Conservation (phyloP, 2,797 vertebrate genomes). For the Chelmon rostratus region DNA sequence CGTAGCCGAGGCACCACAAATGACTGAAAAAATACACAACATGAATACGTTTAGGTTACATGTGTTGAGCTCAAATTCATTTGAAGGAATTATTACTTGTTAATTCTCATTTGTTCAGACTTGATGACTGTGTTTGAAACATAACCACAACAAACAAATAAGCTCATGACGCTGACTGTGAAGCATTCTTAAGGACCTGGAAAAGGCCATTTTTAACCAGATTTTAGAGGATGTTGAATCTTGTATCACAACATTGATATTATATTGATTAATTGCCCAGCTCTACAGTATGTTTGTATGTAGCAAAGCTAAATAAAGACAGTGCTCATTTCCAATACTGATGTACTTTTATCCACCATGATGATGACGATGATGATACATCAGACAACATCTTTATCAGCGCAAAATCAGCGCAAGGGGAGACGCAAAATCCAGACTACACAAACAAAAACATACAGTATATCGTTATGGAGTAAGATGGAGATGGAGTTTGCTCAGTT, state of each 20-base stretch:
- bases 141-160: not conserved
- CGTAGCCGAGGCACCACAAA: not conserved
- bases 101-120: not conserved
- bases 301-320: not conserved
- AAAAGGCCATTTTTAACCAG: not conserved
- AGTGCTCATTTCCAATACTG: not conserved
- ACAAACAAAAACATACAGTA: not conserved
- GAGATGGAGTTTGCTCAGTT: too few relatives aligned
- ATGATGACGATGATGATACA: not conserved
- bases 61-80: not conserved
- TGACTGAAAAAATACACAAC: not conserved
- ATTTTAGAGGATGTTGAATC: not conserved
- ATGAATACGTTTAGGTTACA: not conserved
- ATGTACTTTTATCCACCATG: not conserved
- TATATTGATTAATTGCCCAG: not conserved
- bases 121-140: not conserved
- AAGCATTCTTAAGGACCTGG: not conserved
- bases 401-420: not conserved
- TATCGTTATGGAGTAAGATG: too few relatives aligned
- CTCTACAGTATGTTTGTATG: not conserved
- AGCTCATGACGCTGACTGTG: not conserved
- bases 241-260: not conserved
- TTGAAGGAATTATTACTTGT: too few relatives aligned
- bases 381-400: not conserved
- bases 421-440: not conserved